Evolutionary conservation across 2,797 vertebrate species (phyloP), one percentile per base, ranked within the genome.

Genomic region (Amblyraja radiata): DNA sequence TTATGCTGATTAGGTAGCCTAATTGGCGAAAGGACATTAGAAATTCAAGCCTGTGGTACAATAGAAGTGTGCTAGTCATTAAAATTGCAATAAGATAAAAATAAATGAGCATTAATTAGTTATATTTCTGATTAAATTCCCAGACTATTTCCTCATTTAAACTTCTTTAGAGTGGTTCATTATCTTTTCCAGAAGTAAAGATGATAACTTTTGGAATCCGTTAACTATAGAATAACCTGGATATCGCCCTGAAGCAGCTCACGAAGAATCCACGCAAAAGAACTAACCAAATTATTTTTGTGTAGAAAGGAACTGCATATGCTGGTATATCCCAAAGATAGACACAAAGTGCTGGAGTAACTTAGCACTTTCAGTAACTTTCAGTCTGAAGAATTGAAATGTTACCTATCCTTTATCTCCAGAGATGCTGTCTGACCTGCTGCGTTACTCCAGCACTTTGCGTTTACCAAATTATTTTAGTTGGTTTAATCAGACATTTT

Each of bases 121-220:
- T 88, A 65, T 21, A 68, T 32, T 7, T 88, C 61, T 65, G 61
- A 14, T 91, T 91, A 73, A 91, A 28, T 92, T 76, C 84, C 71
- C 25, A 54, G 25, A 23, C 68, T 16, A 13, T 76, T 76, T n/a
- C 76, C 39, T 54, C 39, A 54, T 92, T 92, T n/a, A 76, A 76
- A 74, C 25, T 74, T 91, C n/a, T 28, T 92, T 76, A n/a, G 6
- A n/a, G 39, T 18, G 90, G 39, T 79, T 39, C 11, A 71, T 83
- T 71, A 71, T 73, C 16, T 80, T 23, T 78, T 80, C 74, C 23
- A n/a, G 18, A 23, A 71, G 63, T 54, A 83, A 74, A 25, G 36
- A 83, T 54, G 7, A 36, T 58, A 32, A 88, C 73, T 10, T 54
- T 92, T 11, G 9, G 39, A 92, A 92, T 25, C 65, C 74, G 28